Percentiles rank a stretch among this genome's conserved stretches.
phyloP scores from a whole-genome alignment of 2,113 vertebrate genomes.

The Neolamprologus brichardi region DNA sequence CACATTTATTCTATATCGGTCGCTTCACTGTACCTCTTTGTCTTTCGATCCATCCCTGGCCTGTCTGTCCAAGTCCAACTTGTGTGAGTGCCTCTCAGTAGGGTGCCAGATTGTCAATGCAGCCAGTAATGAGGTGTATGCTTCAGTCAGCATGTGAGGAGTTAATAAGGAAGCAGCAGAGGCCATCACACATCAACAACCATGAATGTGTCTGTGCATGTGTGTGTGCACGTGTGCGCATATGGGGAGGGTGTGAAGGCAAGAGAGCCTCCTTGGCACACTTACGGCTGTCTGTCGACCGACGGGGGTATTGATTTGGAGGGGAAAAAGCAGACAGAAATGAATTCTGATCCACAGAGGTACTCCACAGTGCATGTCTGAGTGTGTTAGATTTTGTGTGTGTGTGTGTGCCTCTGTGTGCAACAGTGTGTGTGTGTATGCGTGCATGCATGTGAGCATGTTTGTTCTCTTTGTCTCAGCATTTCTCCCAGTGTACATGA shows the following conservation, averaged over 20 bases:
- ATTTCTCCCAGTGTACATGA: conserved; percentile 43
- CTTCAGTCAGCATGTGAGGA: conserved; percentile 68
- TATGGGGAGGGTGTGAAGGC: conserved; percentile 14
- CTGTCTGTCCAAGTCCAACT: conserved; percentile 24
- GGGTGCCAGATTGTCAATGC: conserved; percentile 50
- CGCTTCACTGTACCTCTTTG: conserved; percentile 13
- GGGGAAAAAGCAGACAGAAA: conserved; percentile 63
- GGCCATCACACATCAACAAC: conserved; percentile 68
- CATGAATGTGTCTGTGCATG: conserved; percentile 4
- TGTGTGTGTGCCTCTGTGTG: neutral
- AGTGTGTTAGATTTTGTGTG: neutral
- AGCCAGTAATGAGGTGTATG: conserved; percentile 65
- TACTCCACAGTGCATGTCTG: conserved; percentile 31
- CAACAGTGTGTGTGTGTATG: neutral
- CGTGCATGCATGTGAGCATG: conserved; percentile 21
- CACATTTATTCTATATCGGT: conserved; percentile 33
- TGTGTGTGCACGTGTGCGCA: neutral
- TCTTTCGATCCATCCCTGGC: neutral
- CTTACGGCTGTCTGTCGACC: conserved; percentile 54
- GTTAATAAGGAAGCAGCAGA: conserved; percentile 73
- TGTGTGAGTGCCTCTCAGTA: conserved; percentile 32
- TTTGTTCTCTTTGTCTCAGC: conserved; percentile 61
- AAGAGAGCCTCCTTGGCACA: conserved; percentile 51
- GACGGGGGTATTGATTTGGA: conserved; percentile 66
- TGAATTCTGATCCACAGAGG: conserved; percentile 62